Conservation (phyloP, 2,113 vertebrate genomes). For the Lophotis ruficrista region DNA sequence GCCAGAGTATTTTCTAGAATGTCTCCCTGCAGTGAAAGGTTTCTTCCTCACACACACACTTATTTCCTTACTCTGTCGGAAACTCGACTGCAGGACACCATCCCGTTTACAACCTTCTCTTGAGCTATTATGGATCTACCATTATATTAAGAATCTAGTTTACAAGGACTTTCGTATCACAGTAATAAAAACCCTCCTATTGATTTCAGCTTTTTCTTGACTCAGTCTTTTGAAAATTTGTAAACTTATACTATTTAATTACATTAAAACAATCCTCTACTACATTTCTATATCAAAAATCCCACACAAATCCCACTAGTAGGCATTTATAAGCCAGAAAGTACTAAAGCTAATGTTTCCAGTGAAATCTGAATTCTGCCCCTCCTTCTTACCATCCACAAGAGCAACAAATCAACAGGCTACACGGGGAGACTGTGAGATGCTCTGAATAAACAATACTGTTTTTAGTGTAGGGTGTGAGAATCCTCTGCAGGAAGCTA, state of each 20-base stretch:
- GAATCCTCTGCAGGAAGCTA: constrained; percentile 40
- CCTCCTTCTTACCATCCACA: not conserved
- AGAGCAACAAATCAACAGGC: constrained; percentile 33
- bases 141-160: not conserved
- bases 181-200: not conserved
- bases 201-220: not conserved
- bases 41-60: not conserved
- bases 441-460: constrained; percentile 26
- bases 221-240: not conserved
- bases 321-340: not conserved
- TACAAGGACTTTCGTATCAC: not conserved
- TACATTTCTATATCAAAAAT: not conserved
- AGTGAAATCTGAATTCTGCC: constrained; percentile 3
- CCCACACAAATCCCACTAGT: not conserved
- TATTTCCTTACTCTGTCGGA: not conserved
- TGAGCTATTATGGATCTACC: not conserved
- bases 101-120: not conserved
- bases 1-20: not conserved
- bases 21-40: not conserved
- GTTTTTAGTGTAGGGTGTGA: not conserved
- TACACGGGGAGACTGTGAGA: not conserved
- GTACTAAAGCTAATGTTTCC: not conserved
- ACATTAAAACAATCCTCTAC: not conserved
- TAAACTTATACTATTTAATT: not conserved
- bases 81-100: not conserved